Conservation (phyloP, 30 jellyfish, hydroid and myxozoan species). For the Chironex yamaguchii region DNA sequence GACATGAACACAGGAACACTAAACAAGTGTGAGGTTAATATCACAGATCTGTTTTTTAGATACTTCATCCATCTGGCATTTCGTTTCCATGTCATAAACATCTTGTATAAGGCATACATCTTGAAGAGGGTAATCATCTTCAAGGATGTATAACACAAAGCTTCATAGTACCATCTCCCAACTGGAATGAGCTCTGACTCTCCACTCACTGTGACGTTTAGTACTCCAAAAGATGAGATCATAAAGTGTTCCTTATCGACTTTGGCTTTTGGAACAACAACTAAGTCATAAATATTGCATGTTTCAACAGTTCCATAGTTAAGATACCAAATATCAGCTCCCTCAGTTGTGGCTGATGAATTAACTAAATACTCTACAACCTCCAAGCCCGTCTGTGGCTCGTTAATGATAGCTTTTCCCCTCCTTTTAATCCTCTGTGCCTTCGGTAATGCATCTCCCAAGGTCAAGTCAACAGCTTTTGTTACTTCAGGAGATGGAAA, state of each 20-base stretch:
- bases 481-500: neutral
- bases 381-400: conserved; percentile 75
- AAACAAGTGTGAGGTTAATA: conserved; percentile 40
- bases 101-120: conserved; percentile 40
- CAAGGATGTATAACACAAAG: conserved; percentile 55
- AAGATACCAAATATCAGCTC: conserved; percentile 75
- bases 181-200: conserved; percentile 78
- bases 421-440: neutral
- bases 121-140: conserved; percentile 57
- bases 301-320: conserved; percentile 24
- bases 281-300: conserved; percentile 72
- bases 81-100: conserved; percentile 64
- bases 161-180: conserved; percentile 91
- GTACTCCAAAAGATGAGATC: conserved; percentile 84
- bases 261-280: conserved; percentile 66
- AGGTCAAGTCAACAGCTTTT: neutral
- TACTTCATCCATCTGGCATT: conserved; percentile 44
- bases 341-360: conserved; percentile 6
- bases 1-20: conserved; percentile 73
- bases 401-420: neutral
- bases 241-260: conserved; percentile 75
- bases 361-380: conserved; percentile 72
- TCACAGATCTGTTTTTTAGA: conserved; percentile 25
- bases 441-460: neutral
- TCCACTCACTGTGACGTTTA: conserved; percentile 75